Evolutionary conservation across 2,888 invertebrate genomes (phyloP).

Genomic region (Platerodrilus igneus): DNA sequence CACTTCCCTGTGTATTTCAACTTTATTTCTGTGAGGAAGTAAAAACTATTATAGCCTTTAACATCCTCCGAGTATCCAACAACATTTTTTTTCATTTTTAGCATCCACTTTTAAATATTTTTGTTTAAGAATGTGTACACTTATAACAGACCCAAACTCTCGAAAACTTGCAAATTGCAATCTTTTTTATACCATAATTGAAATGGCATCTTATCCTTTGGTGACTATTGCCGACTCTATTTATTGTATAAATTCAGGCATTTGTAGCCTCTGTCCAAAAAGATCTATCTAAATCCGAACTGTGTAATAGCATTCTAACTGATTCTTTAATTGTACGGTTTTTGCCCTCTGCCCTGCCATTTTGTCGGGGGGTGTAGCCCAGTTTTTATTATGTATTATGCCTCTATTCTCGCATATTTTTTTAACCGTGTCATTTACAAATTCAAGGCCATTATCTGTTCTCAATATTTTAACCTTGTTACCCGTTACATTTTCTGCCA

Average conservation of each 20-base stretch:
- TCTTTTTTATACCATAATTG: constrained; percentile 40
- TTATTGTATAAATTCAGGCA: constrained; percentile 22
- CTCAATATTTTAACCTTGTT: too few relatives aligned
- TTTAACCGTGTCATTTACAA: too few relatives aligned
- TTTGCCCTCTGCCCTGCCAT: constrained; percentile 41
- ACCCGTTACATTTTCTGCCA: too few relatives aligned
- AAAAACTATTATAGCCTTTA: constrained; percentile 23
- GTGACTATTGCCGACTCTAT: constrained; percentile 26
- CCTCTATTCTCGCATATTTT: too few relatives aligned
- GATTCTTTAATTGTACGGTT: constrained; percentile 37
- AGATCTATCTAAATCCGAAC: constrained; percentile 25
- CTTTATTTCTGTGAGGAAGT: constrained; percentile 18
- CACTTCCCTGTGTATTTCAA: constrained; percentile 21
- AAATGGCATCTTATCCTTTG: constrained; percentile 32
- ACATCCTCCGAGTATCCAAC: constrained; percentile 38
- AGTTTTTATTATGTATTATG: too few relatives aligned
- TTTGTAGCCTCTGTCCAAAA: constrained; percentile 39
- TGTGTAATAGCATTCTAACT: constrained; percentile 32
- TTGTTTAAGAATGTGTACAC: constrained; percentile 39
- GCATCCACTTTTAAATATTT: constrained; percentile 36
- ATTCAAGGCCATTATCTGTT: constrained; percentile 35
- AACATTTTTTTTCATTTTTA: constrained; percentile 35
- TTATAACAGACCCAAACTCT: constrained; percentile 34
- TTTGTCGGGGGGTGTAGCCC: constrained; percentile 38
- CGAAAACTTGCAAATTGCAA: constrained; percentile 34